Percentiles rank a stretch among this genome's conserved stretches.
Evolutionary conservation across 2,888 invertebrate genomes (phyloP).

Genomic region (Brachycybe producta): DNA sequence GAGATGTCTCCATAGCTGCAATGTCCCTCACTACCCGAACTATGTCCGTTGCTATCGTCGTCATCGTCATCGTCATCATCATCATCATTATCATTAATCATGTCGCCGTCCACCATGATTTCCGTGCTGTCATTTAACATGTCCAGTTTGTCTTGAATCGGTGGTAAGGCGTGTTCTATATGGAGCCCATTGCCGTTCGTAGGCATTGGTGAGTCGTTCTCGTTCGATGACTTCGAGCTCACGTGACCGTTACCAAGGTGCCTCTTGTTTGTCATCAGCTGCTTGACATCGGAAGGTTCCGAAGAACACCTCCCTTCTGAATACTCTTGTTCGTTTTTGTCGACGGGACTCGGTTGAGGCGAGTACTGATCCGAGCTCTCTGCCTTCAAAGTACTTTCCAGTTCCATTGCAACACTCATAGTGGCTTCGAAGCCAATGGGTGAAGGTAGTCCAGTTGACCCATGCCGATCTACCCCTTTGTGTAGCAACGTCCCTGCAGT

Average conservation of each 20-base stretch:
- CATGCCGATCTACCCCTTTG: background rate
- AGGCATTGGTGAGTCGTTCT: background rate
- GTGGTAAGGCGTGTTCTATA: no score
- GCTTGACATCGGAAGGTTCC: no score
- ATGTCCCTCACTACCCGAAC: background rate
- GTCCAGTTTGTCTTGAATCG: no score
- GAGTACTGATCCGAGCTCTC: background rate
- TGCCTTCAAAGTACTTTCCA: conserved; percentile 17
- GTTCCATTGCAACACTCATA: conserved; percentile 20
- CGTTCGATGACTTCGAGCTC: background rate
- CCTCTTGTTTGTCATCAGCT: background rate
- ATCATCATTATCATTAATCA: background rate
- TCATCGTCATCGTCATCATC: conserved; percentile 8
- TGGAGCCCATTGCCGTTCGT: no score
- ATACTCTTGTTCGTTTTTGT: background rate
- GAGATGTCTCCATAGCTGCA: conserved; percentile 9
- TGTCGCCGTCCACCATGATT: background rate
- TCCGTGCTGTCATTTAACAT: no score
- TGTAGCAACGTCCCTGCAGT: background rate
- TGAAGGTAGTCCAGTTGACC: background rate
- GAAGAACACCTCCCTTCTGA: background rate
- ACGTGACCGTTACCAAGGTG: background rate
- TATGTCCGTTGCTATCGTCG: conserved; percentile 6
- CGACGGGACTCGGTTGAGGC: background rate
- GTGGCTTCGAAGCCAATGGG: conserved; percentile 21